Base-by-base conservation (phyloP, 2,888 invertebrate genomes). In the Macroteleia sp. region DNA sequence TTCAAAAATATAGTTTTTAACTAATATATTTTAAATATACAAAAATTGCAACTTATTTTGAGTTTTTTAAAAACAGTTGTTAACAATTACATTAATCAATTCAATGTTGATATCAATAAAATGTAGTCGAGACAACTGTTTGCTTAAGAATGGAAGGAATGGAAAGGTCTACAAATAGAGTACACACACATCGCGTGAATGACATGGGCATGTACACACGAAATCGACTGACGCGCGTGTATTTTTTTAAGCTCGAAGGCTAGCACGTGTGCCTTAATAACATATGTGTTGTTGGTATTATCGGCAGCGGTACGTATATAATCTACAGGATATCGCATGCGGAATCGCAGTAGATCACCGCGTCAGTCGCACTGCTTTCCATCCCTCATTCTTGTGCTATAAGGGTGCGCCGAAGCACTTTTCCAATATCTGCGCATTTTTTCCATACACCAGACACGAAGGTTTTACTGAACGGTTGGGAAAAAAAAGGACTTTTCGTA, bases 341-440 rank as follows among this genome's bases (percentile, higher is more conserved):
- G 41, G 66, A 69, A 66, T 80, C 71, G 81, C 75, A 59, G 79
- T 79, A 80, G 80, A 81, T 81, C 81, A 81, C 70, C 67, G 66
- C 62, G 82, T 81, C 82, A 82, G 48, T 70, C 70, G 74, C 82
- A 81, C 67, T 50, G 56, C 70, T 66, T 75, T 62, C 52, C 44
- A 17, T 54, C 74, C 77, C 74, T 77, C 59, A 52, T 61, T 59
- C 56, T 71, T 56, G 42, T 42, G 59, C 59, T 67, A 28, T 54
- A 54, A 77, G 74, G 75, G 61, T 67, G 67, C 34, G 62, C 64
- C 57, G 32, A 64, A 67, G 54, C 59, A 77, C 54, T 67, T 73
- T 79, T 71, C 70, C 80, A 74, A 83, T 85, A 81, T 83, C 81
- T 66, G 70, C 46, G 14, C 39, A 59, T 46, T 67, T 69, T 61